Conservation (phyloP, 2,113 vertebrate genomes). For the Cebus imitator region DNA sequence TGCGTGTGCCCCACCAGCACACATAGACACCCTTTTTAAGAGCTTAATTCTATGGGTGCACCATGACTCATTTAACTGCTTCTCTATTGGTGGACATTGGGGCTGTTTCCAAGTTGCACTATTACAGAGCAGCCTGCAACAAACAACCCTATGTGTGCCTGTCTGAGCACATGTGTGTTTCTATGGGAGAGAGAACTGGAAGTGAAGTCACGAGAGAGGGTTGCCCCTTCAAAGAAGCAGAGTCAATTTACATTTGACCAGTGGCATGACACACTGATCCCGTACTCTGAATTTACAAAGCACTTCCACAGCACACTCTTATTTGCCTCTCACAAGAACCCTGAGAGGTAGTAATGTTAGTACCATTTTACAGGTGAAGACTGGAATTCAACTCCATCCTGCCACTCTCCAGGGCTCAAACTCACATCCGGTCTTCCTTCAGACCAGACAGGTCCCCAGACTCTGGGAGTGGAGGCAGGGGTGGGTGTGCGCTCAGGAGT, state of each 20-base stretch:
- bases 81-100: background rate
- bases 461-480: background rate
- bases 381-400: conserved; percentile 30
- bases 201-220: background rate
- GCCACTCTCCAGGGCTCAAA: background rate
- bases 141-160: fast-evolving
- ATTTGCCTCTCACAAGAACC: background rate
- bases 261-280: background rate
- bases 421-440: background rate
- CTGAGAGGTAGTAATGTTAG: background rate
- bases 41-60: background rate
- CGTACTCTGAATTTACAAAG: background rate
- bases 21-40: background rate
- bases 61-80: background rate
- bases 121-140: background rate
- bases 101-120: background rate
- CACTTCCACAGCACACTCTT: background rate
- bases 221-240: background rate
- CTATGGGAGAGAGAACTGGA: background rate
- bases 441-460: background rate
- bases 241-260: background rate
- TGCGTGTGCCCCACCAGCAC: background rate
- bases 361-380: background rate
- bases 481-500: background rate
- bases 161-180: background rate